Base-by-base conservation (phyloP, 2,113 vertebrate genomes). In the Paracanthobrama guichenoti region DNA sequence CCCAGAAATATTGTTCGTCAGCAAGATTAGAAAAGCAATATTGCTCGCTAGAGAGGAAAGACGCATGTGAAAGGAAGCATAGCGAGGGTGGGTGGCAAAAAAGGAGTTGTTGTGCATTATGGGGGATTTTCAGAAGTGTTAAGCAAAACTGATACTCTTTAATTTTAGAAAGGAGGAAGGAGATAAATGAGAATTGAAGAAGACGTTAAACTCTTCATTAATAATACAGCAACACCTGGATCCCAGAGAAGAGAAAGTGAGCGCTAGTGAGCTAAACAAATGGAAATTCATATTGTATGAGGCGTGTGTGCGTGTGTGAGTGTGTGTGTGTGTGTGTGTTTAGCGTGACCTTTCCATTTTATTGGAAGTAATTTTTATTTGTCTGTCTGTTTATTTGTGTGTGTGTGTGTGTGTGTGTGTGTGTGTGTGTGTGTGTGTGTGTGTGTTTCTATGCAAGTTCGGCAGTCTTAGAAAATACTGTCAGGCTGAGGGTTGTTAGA, bases 21-120 rank as follows among this genome's bases (percentile, higher is more conserved):
- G 92, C 90, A 90, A 93, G 91, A 93, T 93, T 94, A 94, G 86
- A 93, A 93, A 94, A 93, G 90, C 94, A 94, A 93, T 94, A 94
- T 92, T 89, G 89, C 86, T 90, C 88, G 71, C 59, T 86, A 78
- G 59, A 85, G 83, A 79, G 28, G n/a, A 46, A 46, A 79, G 64
- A 55, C 20, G 48, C 20, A 12, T 24, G 28, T 69, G 79, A 80
- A 46, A 42, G 53, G n/a, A 60, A 87, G 79, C 69, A 60, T 26
- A 22, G 16, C n/a, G 18, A 26, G 67, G 39, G 31, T 74, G 44
- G 59, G 24, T 76, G 83, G 72, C 62, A 66, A 62, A 44, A 62
- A 7, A 69, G n/a, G 2, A 28, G 53, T 46, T 62, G n/a, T n/a
- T 44, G 13, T 16, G 77, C 57, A 79, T 79, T 79, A 20, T 62